These are phyloP conservation scores for Aquatica leii DNA, from an alignment of 2,888 invertebrate genomes.

Conservation along the genomic window DNA sequence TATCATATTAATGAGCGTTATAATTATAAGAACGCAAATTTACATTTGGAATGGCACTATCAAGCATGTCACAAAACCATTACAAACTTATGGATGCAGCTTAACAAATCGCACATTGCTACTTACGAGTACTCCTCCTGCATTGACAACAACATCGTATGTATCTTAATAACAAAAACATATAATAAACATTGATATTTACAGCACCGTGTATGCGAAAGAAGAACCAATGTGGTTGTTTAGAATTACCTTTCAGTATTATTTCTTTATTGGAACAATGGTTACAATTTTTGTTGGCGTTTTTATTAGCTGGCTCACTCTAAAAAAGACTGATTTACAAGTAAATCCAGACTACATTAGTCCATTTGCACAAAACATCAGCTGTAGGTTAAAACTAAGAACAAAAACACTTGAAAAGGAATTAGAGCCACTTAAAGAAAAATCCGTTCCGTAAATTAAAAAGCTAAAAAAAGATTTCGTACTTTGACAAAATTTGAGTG, in stretches of 20 bases:
- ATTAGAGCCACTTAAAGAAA: too few relatives aligned
- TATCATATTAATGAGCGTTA: constrained; percentile 63
- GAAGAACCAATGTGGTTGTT: not conserved
- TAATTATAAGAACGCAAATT: constrained; percentile 63
- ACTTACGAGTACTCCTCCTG: too few relatives aligned
- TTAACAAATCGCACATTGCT: not conserved
- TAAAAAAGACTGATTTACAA: not conserved
- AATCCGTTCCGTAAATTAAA: too few relatives aligned
- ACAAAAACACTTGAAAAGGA: too few relatives aligned
- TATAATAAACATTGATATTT: too few relatives aligned
- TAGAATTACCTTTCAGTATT: constrained; percentile 2
- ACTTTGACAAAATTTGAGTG: too few relatives aligned
- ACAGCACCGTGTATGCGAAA: too few relatives aligned
- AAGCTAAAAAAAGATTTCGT: too few relatives aligned
- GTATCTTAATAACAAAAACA: too few relatives aligned
- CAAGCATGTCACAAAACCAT: constrained; percentile 19
- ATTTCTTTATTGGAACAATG: not conserved
- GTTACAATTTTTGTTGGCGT: not conserved
- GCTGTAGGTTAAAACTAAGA: too few relatives aligned
- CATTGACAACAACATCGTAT: too few relatives aligned
- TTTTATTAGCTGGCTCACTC: not conserved
- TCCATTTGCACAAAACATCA: not conserved
- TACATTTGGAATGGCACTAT: constrained; percentile 32
- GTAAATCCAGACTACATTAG: not conserved
- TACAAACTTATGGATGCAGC: constrained; percentile 34